Evolutionary conservation across 1,140 invertebrate species (phyloP).

Genomic region (Tenebrio molitor): DNA sequence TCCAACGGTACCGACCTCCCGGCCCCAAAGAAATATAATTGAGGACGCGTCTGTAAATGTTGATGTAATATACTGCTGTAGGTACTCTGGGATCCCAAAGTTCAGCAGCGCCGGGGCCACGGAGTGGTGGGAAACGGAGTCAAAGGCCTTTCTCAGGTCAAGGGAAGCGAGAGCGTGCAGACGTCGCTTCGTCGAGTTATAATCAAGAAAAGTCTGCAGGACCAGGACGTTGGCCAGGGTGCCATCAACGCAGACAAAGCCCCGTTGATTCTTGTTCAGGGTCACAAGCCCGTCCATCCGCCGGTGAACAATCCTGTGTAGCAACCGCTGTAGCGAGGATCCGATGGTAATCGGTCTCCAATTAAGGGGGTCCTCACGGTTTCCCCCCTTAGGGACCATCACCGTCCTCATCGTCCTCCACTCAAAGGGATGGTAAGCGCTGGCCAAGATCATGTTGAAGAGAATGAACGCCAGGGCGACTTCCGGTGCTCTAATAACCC

Average conservation of each 20-base stretch:
- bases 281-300: conserved; percentile 55
- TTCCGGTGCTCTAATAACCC: too few species aligned
- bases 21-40: conserved; percentile 43
- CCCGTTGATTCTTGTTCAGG: conserved; percentile 58
- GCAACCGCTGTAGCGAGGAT: conserved; percentile 60
- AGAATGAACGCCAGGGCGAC: too few species aligned
- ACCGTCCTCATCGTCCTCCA: too few species aligned
- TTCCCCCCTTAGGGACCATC: too few species aligned
- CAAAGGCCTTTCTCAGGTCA: conserved; percentile 62
- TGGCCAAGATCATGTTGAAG: too few species aligned
- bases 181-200: conserved; percentile 57
- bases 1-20: conserved; percentile 47
- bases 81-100: conserved; percentile 51
- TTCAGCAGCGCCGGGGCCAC: conserved; percentile 53
- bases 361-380: too few species aligned
- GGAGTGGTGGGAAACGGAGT: conserved; percentile 61
- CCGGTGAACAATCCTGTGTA: too few species aligned
- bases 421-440: too few species aligned
- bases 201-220: conserved; percentile 58
- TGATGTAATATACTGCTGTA: conserved; percentile 48
- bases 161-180: conserved; percentile 59
- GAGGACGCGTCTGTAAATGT: conserved; percentile 39
- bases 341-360: conserved; percentile 65
- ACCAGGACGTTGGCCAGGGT: conserved; percentile 60
- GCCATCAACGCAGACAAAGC: conserved; percentile 61